Evolutionary conservation across 2,888 invertebrate species (phyloP), one percentile per base, ranked within the genome.

Genomic region (Pandemis heparana): DNA sequence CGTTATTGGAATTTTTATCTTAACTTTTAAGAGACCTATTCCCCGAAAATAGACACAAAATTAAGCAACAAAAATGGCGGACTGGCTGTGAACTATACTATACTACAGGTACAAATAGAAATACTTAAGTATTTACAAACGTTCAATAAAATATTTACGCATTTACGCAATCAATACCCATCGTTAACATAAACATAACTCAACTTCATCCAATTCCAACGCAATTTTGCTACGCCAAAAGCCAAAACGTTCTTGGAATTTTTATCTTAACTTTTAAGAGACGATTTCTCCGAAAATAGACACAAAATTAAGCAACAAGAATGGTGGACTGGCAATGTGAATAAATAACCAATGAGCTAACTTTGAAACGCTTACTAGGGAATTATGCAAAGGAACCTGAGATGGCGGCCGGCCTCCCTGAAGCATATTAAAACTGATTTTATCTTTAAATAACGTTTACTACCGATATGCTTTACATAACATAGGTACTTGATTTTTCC

Each of bases 261-360:
- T 23, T 62, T 56, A 56, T 56, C 6, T 43, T 18, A n/a, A 62
- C 61, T 41, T 61, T 61, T 14, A n/a, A 48, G 51, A 56, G 2
- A 56, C 4, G 18, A 56, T 56, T 56, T 8, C 23, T 7, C 7
- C 5, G 41, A 62, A 53, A 41, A 62, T 12, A 43, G 38, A 43
- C 62, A 38, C 18, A 56, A 67, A 67, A 67, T 62, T 62, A 43
- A 53, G 41, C 53, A 62, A 56, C 72, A 72, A 69, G 51, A 38
- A 73, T 69, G 68, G 73, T 63, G 38, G 61, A n/a, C 46, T 62
- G 18, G 32, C 68, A 46, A 63, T 68, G 63, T 63, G 64, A 56
- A 56, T 69, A 68, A 73, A 69, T 73, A 69, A 69, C 59, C 39
- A 73, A 73, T 73, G 73, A 73, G 69, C 51, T 51, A 69, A 73